phyloP scores from a whole-genome alignment of 1,140 invertebrate species.

The Drosophila arizonae region DNA sequence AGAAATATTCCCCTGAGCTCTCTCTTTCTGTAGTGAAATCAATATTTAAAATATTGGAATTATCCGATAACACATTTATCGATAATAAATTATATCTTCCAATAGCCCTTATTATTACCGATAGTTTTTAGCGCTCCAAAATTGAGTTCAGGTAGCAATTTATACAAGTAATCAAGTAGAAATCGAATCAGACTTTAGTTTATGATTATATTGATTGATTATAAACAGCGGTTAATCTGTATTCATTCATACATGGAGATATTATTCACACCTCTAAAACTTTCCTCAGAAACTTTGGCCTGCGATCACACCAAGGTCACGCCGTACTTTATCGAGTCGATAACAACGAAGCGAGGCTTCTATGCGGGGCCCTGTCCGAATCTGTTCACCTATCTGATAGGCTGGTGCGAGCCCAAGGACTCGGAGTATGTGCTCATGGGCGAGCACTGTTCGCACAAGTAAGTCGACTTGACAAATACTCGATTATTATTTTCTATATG shows the following conservation, averaged over 20 bases:
- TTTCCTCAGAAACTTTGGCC: constrained; percentile 88
- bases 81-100: background rate
- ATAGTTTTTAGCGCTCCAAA: no score
- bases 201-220: no score
- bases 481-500: background rate
- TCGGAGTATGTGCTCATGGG: constrained; percentile 92
- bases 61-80: background rate
- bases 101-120: no score
- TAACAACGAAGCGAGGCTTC: constrained; percentile 89
- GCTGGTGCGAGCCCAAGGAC: constrained; percentile 90
- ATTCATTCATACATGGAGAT: no score
- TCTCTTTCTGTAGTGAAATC: no score
- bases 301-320: constrained; percentile 95
- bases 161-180: no score
- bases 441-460: constrained; percentile 90
- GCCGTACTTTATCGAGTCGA: constrained; percentile 93
- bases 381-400: constrained; percentile 90
- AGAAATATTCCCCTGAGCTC: no score
- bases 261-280: no score
- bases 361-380: constrained; percentile 92
- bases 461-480: constrained; percentile 71
- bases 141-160: no score
- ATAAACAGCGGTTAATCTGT: no score
- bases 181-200: no score
- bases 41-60: no score